Percentiles rank a stretch among this genome's conserved stretches.
phyloP scores from a whole-genome alignment of 2,797 vertebrate species.

The Paratrypauchen microcephalus region DNA sequence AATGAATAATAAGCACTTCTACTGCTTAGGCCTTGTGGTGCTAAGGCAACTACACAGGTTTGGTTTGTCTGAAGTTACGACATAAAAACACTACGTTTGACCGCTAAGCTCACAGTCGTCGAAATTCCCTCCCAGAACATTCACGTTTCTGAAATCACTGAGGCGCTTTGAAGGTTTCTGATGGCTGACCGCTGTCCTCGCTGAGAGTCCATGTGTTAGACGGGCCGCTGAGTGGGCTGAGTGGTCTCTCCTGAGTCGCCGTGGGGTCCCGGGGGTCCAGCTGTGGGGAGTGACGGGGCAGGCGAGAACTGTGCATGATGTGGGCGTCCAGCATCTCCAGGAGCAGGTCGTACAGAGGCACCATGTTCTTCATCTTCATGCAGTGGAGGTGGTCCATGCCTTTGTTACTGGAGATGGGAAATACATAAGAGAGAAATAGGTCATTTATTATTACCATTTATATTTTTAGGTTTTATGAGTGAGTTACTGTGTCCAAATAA shows the following conservation, averaged over 20 bases:
- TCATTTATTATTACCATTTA: too few relatives aligned
- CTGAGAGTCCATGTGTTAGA: constrained; percentile 47
- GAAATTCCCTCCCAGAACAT: background rate
- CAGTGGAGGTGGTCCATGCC: constrained; percentile 98
- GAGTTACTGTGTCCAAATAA: too few relatives aligned
- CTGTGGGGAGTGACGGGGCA: constrained; percentile 55
- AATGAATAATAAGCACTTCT: background rate
- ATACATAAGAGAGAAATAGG: background rate
- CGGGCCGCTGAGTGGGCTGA: constrained; percentile 24
- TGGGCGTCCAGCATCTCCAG: constrained; percentile 97
- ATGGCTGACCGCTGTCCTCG: constrained; percentile 29
- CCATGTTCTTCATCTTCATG: constrained; percentile 98
- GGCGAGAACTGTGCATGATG: constrained; percentile 83
- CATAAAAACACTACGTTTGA: constrained; percentile 16
- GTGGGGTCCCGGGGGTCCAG: constrained; percentile 24
- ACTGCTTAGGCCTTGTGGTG: background rate
- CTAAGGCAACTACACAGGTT: constrained; percentile 16
- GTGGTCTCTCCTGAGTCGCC: constrained; percentile 13
- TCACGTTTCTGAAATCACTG: background rate
- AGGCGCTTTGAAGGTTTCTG: constrained; percentile 9
- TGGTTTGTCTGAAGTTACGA: constrained; percentile 2
- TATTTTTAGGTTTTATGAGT: too few relatives aligned
- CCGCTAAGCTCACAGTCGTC: background rate
- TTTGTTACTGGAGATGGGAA: constrained; percentile 84
- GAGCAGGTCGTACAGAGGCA: constrained; percentile 93